Evolutionary conservation across 1,140 invertebrate species (phyloP), one percentile per base, ranked within the genome.

Genomic region (Ceratosolen fusciceps): DNA sequence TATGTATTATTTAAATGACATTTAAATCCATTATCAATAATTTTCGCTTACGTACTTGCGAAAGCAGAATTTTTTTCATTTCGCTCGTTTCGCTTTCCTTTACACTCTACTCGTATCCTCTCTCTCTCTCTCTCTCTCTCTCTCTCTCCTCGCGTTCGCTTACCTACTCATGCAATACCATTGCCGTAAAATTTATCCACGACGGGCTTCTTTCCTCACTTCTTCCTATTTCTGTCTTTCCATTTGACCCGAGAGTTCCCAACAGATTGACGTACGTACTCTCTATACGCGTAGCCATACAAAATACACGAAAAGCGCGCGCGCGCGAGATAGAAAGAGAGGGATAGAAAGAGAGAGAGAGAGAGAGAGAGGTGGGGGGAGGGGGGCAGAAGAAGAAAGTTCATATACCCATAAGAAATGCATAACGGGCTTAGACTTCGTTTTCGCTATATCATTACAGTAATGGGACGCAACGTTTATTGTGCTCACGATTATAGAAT

Each of bases 191-290:
- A n/a, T 56, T 74, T 37, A 58, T 34, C 72, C 72, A 58, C 72
- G 52, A 39, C 52, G 26, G 29, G 34, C 74, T 67, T 56, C 34
- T 58, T 74, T 47, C 10, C 73, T 47, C 71, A 43, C 31, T 65
- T 67, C 52, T 77, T 60, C 54, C 76, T 77, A 77, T 77, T 77
- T 77, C 52, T 77, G 76, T 77, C 76, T 31, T n/a, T n/a, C 39
- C 52, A 39, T 9, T 24, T 26, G 58, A 31, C 65, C 58, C 26
- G 47, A 47, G n/a, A 29, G 67, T 24, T 29, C 1, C n/a, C n/a
- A 49, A 12, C n/a, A 19, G 31, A 65, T 37, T 21, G n/a, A 1
- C 37, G 21, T 34, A 29, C 62, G 19, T 21, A 43, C 5, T 43
- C 5, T 12, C 5, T 43, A 43, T 54, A 54, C 21, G 4, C n/a